Conservation (phyloP, 2,113 vertebrate species). For the Pseudorhombus dupliciocellatus region DNA sequence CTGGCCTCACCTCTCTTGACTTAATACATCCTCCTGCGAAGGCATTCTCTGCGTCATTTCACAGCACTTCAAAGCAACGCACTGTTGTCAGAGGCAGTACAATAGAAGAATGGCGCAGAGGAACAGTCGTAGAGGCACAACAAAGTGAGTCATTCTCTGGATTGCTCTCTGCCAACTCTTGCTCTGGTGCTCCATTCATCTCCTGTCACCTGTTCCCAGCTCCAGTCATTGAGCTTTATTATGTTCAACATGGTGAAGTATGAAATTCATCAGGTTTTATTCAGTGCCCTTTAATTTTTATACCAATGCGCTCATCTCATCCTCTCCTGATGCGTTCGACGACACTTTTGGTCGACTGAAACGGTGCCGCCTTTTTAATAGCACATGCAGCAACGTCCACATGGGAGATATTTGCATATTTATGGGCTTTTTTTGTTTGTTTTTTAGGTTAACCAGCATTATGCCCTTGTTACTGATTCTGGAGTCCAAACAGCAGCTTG, state of each 20-base stretch:
- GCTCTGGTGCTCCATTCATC: slow-evolving; percentile 10
- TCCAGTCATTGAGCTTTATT: not conserved
- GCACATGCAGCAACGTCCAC: not conserved
- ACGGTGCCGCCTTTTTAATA: not conserved
- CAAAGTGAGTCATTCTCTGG: slow-evolving; percentile 29
- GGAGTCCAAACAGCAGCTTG: not conserved
- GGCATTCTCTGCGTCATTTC: slow-evolving; percentile 26
- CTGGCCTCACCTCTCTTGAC: slow-evolving; percentile 9
- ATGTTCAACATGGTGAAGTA: not conserved
- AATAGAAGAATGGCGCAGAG: slow-evolving; percentile 12
- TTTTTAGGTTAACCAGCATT: not conserved
- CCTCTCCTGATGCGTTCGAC: not conserved
- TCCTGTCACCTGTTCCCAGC: slow-evolving; percentile 9
- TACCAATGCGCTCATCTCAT: not conserved
- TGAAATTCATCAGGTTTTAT: not conserved
- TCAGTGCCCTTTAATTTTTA: not conserved
- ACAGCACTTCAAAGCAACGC: slow-evolving; percentile 37
- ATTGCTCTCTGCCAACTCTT: slow-evolving; percentile 31
- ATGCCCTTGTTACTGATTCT: not conserved
- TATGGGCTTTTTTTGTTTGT: not conserved
- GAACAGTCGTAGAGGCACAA: not conserved
- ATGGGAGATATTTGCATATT: not conserved
- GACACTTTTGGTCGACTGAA: not conserved
- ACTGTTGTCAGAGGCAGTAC: slow-evolving; percentile 35
- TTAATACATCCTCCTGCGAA: slow-evolving; percentile 26